Percentiles rank a stretch among this genome's conserved stretches.
Conservation (phyloP, 1,140 invertebrate genomes). For the Pogonognathellus flavescens region DNA sequence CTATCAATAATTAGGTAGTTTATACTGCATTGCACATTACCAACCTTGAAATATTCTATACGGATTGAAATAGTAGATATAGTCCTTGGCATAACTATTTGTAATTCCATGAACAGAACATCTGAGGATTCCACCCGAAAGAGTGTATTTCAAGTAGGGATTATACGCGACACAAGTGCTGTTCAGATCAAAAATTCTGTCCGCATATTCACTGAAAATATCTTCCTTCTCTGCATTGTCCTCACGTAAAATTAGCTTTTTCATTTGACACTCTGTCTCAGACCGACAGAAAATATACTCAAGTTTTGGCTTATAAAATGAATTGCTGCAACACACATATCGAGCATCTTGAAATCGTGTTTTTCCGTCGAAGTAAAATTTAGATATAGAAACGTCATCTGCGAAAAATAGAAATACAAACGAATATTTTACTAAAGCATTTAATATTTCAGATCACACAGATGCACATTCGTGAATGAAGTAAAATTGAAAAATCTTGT, state of each 20-base stretch:
- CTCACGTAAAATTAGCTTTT: slow-evolving; percentile 35
- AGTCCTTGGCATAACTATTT: slow-evolving; percentile 24
- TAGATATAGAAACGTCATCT: slow-evolving; percentile 59
- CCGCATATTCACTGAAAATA: slow-evolving; percentile 15
- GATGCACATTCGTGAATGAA: no score
- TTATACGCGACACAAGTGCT: slow-evolving; percentile 43
- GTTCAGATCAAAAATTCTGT: slow-evolving; percentile 42
- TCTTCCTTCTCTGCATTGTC: slow-evolving; percentile 40
- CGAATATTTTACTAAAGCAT: no score
- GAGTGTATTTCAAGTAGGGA: slow-evolving; percentile 58
- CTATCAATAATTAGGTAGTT: no score
- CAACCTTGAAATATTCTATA: slow-evolving; percentile 59
- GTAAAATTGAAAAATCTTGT: no score
- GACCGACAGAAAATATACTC: slow-evolving; percentile 58
- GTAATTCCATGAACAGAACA: slow-evolving; percentile 57
- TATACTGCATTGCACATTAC: no score
- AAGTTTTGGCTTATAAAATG: slow-evolving; percentile 59
- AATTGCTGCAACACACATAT: slow-evolving; percentile 57
- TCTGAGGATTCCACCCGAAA: slow-evolving; percentile 51
- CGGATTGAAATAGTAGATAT: slow-evolving; percentile 59
- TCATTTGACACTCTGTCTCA: slow-evolving; percentile 59
- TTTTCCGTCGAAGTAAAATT: slow-evolving; percentile 57
- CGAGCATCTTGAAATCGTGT: slow-evolving; percentile 59
- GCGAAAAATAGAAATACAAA: not conserved
- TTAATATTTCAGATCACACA: no score